Conservation (phyloP, 1,140 invertebrate species). For the Ips nitidus region DNA sequence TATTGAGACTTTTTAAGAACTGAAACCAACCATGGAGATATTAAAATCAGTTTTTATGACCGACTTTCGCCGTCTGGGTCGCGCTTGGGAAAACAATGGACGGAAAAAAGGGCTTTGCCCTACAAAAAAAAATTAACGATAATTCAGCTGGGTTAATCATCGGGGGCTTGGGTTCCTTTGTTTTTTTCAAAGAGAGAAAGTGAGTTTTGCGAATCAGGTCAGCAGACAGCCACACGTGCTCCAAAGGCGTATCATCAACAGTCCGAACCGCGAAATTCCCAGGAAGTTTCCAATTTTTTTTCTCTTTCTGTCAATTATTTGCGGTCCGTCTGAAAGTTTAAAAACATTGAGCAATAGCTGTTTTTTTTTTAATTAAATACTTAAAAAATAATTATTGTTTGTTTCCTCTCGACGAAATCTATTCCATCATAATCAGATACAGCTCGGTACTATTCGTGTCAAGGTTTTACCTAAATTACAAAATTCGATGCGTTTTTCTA, state of each 20-base stretch:
- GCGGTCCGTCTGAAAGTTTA: not conserved
- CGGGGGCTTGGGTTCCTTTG: not conserved
- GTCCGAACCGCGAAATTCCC: slow-evolving; percentile 9
- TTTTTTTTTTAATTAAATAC: slow-evolving; percentile 26
- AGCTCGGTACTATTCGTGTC: slow-evolving; percentile 21
- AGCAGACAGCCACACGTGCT: slow-evolving; percentile 16
- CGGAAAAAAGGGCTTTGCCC: not conserved
- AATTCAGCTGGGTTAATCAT: not conserved
- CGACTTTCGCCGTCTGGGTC: no score
- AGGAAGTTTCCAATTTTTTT: slow-evolving; percentile 16
- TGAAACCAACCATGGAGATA: no score
- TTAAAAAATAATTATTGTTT: slow-evolving; percentile 24
- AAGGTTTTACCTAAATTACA: slow-evolving; percentile 33
- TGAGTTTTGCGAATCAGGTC: not conserved
- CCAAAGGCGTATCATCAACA: slow-evolving; percentile 18
- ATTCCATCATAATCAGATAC: slow-evolving; percentile 28
- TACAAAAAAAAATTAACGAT: not conserved
- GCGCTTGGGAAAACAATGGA: not conserved
- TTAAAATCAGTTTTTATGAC: no score
- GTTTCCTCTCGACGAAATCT: slow-evolving; percentile 22
- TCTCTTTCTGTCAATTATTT: slow-evolving; percentile 1
- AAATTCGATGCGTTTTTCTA: slow-evolving; percentile 28
- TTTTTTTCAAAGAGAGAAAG: not conserved
- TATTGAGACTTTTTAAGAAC: no score
- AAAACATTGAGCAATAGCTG: not conserved